phyloP scores from a whole-genome alignment of 2,888 invertebrate genomes.

The Xylophagus ater region DNA sequence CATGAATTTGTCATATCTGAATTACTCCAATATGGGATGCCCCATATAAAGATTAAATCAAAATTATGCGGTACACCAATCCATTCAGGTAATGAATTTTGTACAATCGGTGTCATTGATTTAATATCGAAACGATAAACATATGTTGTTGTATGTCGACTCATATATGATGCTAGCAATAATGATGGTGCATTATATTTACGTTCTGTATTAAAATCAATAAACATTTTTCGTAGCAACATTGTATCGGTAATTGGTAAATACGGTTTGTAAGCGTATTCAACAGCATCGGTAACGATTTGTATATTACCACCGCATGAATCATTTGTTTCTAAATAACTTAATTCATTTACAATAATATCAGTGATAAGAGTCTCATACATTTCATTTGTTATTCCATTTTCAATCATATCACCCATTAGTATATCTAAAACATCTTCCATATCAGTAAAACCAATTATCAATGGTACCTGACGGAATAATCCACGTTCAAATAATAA shows the following conservation, averaged over 20 bases:
- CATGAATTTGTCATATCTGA: constrained; percentile 52
- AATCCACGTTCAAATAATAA: constrained; percentile 49
- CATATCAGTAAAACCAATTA: constrained; percentile 73
- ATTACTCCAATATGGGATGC: constrained; percentile 60
- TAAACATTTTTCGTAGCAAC: constrained; percentile 50
- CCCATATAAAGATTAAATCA: constrained; percentile 72
- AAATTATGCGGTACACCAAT: constrained; percentile 70
- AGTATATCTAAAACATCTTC: constrained; percentile 61
- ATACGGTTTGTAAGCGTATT: constrained; percentile 64
- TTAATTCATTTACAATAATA: constrained; percentile 49
- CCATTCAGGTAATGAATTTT: constrained; percentile 62
- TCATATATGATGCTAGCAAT: constrained; percentile 53
- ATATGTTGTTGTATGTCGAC: constrained; percentile 47
- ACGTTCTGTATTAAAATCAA: constrained; percentile 65
- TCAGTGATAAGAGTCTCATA: constrained; percentile 55
- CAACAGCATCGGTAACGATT: constrained; percentile 58
- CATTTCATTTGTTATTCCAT: constrained; percentile 42
- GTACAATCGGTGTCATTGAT: constrained; percentile 52
- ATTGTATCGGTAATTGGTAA: constrained; percentile 51
- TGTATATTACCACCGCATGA: constrained; percentile 52
- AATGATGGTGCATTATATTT: constrained; percentile 61
- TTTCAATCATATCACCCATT: constrained; percentile 46
- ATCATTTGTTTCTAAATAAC: constrained; percentile 43
- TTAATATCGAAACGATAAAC: constrained; percentile 67
- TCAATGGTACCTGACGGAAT: constrained; percentile 55